A percentile compares a stretch with the other conserved stretches of the same genome.
Conservation (phyloP, 2,888 invertebrate species). For the Dioctria rufipes region DNA sequence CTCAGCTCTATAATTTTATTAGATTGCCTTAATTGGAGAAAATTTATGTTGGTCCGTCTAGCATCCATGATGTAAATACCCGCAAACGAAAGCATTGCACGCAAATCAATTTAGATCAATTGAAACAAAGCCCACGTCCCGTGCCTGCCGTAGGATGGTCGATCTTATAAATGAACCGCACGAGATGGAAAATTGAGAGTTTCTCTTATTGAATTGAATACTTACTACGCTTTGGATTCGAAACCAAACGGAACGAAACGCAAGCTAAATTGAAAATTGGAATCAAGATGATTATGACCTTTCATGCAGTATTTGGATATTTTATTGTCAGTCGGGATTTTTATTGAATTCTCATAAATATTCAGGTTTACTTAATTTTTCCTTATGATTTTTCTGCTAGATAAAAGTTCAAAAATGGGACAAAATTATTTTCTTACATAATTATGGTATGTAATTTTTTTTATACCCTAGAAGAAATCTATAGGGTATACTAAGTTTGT, state of each 20-base stretch:
- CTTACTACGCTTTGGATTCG: no score
- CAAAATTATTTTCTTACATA: not conserved
- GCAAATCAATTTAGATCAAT: constrained; percentile 51
- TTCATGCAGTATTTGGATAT: constrained; percentile 9
- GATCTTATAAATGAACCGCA: not conserved
- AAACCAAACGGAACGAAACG: not conserved
- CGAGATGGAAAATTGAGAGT: not conserved
- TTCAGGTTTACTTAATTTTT: not conserved
- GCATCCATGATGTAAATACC: constrained; percentile 17
- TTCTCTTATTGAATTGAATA: no score
- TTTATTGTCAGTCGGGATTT: constrained; percentile 18
- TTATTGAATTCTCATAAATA: not conserved
- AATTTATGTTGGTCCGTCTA: constrained; percentile 36
- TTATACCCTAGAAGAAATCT: no score
- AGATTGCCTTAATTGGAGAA: constrained; percentile 39
- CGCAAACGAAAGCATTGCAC: constrained; percentile 41
- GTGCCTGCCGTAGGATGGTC: not conserved
- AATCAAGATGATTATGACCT: constrained; percentile 49
- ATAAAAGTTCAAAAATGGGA: not conserved
- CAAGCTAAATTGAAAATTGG: constrained; percentile 34
- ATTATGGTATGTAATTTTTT: no score
- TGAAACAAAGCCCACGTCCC: constrained; percentile 32
- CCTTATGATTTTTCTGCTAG: not conserved
- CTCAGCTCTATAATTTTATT: constrained; percentile 40
- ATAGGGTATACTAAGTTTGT: no score